Evolutionary conservation across 1,140 invertebrate species (phyloP).

Genomic region (Orchesella cincta): DNA sequence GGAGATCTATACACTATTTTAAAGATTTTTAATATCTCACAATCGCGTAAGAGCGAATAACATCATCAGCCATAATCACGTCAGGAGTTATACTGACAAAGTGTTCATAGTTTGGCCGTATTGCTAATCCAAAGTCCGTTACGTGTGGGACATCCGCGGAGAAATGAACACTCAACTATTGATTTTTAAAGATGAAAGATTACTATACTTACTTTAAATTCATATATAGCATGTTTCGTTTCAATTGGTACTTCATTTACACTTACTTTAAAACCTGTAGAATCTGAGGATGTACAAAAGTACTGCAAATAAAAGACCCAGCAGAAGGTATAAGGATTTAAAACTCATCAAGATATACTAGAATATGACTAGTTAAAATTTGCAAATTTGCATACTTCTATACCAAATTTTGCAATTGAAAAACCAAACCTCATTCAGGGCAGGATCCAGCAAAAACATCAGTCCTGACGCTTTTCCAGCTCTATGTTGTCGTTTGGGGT

Average conservation of each 20-base stretch:
- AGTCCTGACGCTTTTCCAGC: conserved; percentile 20
- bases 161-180: conserved; percentile 42
- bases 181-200: background rate
- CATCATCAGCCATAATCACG: conserved; percentile 43
- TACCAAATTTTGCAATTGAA: background rate
- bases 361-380: background rate
- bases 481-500: background rate
- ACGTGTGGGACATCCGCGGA: conserved; percentile 46
- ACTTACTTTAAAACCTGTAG: conserved; percentile 27
- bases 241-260: background rate
- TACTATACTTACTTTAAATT: conserved; percentile 7
- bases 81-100: conserved; percentile 43
- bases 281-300: conserved; percentile 24
- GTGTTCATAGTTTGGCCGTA: conserved; percentile 44
- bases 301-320: conserved; percentile 2
- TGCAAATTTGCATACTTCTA: background rate
- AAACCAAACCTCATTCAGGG: background rate
- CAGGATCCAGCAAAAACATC: conserved; percentile 10
- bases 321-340: too few relatives aligned
- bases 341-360: background rate
- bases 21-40: conserved; percentile 6
- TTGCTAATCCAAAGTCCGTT: conserved; percentile 44
- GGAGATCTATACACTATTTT: background rate
- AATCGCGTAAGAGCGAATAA: background rate
- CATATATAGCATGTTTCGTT: background rate